Conservation (phyloP, 2,113 vertebrate genomes). For the Melanotaenia duboulayi region DNA sequence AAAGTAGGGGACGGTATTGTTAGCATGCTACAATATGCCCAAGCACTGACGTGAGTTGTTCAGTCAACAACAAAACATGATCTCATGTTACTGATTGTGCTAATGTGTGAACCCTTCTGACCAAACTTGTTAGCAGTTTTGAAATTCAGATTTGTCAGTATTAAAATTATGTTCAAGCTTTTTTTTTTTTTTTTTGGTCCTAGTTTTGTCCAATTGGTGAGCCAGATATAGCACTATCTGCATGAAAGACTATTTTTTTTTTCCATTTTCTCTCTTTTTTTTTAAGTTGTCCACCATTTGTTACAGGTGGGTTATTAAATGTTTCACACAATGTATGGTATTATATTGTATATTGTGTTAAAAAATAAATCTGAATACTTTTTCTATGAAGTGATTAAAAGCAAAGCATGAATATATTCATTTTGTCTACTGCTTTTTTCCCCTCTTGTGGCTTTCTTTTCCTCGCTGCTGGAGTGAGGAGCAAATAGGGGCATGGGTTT, state of each 20-base stretch:
- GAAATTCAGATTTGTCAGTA: conserved; percentile 87
- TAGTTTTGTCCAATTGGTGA: conserved; percentile 88
- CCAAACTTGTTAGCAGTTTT: conserved; percentile 89
- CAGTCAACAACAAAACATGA: conserved; percentile 82
- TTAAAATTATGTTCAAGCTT: conserved; percentile 88
- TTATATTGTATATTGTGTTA: conserved; percentile 98
- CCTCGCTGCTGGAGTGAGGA: conserved; percentile 1
- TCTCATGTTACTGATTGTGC: conserved; percentile 91
- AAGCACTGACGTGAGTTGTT: conserved; percentile 87
- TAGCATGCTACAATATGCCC: conserved; percentile 83
- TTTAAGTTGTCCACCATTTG: conserved; percentile 85
- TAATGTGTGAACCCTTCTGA: conserved; percentile 91
- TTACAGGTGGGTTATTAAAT: conserved; percentile 90
- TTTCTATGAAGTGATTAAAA: conserved; percentile 99
- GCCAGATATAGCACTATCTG: conserved; percentile 90
- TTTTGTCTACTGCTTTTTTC: conserved; percentile 11
- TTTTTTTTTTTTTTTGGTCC: conserved; percentile 90
- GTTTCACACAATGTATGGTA: conserved; percentile 98
- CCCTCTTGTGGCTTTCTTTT: background rate
- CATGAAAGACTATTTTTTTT: conserved; percentile 93
- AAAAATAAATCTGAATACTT: conserved; percentile 93
- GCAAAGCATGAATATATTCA: conserved; percentile 90
- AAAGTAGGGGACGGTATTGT: conserved; percentile 71
- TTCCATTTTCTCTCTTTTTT: conserved; percentile 73
- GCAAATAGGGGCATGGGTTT: conserved; percentile 44